Evolutionary conservation across 2,797 vertebrate species (phyloP).

Genomic region (Leptodactylus fallax): DNA sequence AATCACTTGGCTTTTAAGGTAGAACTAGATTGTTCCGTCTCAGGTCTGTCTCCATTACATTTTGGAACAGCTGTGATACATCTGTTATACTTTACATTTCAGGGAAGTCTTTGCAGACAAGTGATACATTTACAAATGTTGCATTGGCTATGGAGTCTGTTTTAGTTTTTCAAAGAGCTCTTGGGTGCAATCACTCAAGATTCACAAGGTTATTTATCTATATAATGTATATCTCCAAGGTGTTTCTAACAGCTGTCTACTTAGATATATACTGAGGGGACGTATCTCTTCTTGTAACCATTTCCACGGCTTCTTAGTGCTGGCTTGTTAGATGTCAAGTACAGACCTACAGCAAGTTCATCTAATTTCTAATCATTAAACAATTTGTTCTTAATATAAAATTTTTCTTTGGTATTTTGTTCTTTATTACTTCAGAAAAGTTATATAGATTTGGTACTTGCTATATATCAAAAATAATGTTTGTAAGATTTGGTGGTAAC

Average conservation of each 20-base stretch:
- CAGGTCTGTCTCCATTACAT: slow-evolving; percentile 53
- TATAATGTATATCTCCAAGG: slow-evolving; percentile 46
- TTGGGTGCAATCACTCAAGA: slow-evolving; percentile 50
- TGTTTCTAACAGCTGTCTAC: slow-evolving; percentile 44
- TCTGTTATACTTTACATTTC: slow-evolving; percentile 57
- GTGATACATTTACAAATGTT: slow-evolving; percentile 61
- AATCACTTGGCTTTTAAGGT: slow-evolving; percentile 49
- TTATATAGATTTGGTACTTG: not conserved
- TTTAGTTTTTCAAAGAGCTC: slow-evolving; percentile 48
- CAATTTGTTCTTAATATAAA: not conserved
- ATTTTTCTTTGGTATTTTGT: too few species aligned
- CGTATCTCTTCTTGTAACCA: slow-evolving; percentile 15
- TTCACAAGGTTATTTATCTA: slow-evolving; percentile 56
- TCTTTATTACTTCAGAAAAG: not conserved
- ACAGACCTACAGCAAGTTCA: not conserved
- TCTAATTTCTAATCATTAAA: not conserved
- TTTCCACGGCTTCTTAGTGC: not conserved
- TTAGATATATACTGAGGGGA: slow-evolving; percentile 30
- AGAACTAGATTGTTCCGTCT: slow-evolving; percentile 41
- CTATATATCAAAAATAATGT: not conserved
- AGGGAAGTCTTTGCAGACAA: slow-evolving; percentile 54
- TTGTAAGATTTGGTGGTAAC: not conserved
- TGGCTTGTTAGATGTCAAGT: slow-evolving; percentile 21
- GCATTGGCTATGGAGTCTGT: slow-evolving; percentile 44
- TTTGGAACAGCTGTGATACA: slow-evolving; percentile 60